phyloP scores from a whole-genome alignment of 1,140 invertebrate genomes.

The Aricia agestis region DNA sequence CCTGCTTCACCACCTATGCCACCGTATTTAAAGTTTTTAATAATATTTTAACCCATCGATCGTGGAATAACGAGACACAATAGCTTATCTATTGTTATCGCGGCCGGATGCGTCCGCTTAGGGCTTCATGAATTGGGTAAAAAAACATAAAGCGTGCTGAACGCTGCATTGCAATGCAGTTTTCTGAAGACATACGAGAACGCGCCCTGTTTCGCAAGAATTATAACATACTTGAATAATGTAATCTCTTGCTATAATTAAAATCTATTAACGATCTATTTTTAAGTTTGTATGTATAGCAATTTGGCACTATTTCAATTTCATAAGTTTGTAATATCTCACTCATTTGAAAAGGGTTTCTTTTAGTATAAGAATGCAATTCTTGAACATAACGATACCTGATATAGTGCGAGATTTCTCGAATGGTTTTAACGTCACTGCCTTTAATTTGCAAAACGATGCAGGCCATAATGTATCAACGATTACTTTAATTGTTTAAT shows the following conservation, averaged over 20 bases:
- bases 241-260: neutral
- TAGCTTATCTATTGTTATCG: no score
- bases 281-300: neutral
- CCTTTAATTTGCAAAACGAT: neutral
- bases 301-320: neutral
- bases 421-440: neutral
- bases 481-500: neutral
- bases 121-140: no score
- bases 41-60: no score
- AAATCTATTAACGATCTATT: neutral
- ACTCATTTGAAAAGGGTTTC: neutral
- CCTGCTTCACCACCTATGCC: no score
- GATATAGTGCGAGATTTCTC: neutral
- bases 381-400: neutral
- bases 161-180: no score
- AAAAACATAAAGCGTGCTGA: no score
- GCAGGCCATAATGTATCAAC: neutral
- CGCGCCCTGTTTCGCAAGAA: no score
- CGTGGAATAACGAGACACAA: no score
- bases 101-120: no score
- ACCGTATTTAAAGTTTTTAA: no score
- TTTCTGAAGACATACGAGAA: no score
- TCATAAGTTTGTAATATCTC: neutral
- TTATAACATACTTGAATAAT: no score
- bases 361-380: neutral